A percentile compares a stretch with the other conserved stretches of the same genome.
Evolutionary conservation across 2,888 invertebrate genomes (phyloP).

Genomic region (Serrognathus titanus): DNA sequence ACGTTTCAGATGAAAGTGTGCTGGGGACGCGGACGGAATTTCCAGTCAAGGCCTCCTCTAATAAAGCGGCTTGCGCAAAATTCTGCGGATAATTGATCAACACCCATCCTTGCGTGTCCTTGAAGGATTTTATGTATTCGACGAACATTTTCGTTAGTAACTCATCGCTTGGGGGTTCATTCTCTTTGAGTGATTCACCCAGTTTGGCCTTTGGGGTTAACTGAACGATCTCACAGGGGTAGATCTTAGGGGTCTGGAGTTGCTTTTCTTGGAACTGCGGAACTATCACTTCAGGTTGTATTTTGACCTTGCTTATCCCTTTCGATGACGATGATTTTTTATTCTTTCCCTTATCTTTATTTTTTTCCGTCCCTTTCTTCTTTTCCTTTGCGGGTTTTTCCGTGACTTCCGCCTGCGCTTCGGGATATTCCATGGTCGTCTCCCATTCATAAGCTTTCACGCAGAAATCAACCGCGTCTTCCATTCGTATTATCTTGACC

Average conservation of each 20-base stretch:
- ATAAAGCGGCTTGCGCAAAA: constrained; percentile 55
- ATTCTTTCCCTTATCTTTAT: constrained; percentile 35
- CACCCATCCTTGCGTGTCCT: constrained; percentile 56
- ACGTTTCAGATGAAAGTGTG: neutral
- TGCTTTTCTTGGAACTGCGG: constrained; percentile 43
- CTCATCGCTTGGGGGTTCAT: constrained; percentile 49
- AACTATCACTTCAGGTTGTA: neutral
- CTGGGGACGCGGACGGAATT: constrained; percentile 44
- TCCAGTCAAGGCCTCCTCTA: constrained; percentile 61
- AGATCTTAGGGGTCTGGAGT: constrained; percentile 60
- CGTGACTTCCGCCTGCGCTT: constrained; percentile 48
- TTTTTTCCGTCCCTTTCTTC: constrained; percentile 36
- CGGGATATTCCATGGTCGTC: constrained; percentile 40
- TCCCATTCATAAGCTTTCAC: constrained; percentile 55
- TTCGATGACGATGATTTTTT: neutral
- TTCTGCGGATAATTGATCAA: constrained; percentile 62
- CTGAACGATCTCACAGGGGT: constrained; percentile 56
- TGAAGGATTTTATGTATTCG: constrained; percentile 57
- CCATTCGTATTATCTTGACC: constrained; percentile 38
- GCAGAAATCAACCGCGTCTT: constrained; percentile 57
- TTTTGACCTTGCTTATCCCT: too few relatives aligned
- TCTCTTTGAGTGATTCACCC: constrained; percentile 54
- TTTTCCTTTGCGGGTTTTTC: constrained; percentile 32
- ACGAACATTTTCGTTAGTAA: constrained; percentile 57
- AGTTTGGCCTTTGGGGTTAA: constrained; percentile 53